These are phyloP conservation scores for Blastobasis lacticolella DNA, from an alignment of 2,888 invertebrate genomes.

Conservation along the genomic window DNA sequence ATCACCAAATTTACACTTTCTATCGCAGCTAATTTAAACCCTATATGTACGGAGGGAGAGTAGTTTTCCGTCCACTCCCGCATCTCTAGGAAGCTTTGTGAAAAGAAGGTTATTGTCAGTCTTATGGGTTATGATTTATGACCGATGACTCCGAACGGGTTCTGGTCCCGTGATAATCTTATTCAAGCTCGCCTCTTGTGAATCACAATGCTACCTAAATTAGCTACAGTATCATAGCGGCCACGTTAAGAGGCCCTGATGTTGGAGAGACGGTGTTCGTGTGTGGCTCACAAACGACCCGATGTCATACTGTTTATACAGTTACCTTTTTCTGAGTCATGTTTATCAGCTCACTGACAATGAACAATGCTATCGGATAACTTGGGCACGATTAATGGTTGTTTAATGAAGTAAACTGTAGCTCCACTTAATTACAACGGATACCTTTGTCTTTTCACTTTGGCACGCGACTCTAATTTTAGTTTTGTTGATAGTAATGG, in stretches of 20 bases:
- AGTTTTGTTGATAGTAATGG: too few species aligned
- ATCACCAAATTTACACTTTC: conserved; percentile 26
- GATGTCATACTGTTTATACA: conserved; percentile 39
- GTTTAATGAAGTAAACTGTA: conserved; percentile 35
- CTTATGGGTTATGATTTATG: conserved; percentile 74
- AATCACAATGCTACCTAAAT: conserved; percentile 73
- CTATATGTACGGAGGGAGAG: conserved; percentile 16
- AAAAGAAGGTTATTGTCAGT: conserved; percentile 65
- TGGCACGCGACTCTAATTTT: too few species aligned
- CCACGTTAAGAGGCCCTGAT: conserved; percentile 35
- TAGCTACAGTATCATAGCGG: conserved; percentile 61
- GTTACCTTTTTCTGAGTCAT: conserved; percentile 32
- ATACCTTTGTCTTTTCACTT: too few species aligned
- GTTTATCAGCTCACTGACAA: conserved; percentile 28
- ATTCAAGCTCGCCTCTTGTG: conserved; percentile 65
- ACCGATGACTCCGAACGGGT: conserved; percentile 72
- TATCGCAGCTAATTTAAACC: conserved; percentile 3
- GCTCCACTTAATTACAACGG: neutral
- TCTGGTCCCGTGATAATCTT: conserved; percentile 66
- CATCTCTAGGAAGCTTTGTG: conserved; percentile 52
- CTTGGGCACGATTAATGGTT: conserved; percentile 41
- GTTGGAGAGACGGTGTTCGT: conserved; percentile 18
- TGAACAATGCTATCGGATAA: conserved; percentile 29
- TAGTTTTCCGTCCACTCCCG: conserved; percentile 18
- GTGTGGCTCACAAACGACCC: conserved; percentile 54